Conservation (phyloP, 2,888 invertebrate genomes). For the Balanococcus diminutus region DNA sequence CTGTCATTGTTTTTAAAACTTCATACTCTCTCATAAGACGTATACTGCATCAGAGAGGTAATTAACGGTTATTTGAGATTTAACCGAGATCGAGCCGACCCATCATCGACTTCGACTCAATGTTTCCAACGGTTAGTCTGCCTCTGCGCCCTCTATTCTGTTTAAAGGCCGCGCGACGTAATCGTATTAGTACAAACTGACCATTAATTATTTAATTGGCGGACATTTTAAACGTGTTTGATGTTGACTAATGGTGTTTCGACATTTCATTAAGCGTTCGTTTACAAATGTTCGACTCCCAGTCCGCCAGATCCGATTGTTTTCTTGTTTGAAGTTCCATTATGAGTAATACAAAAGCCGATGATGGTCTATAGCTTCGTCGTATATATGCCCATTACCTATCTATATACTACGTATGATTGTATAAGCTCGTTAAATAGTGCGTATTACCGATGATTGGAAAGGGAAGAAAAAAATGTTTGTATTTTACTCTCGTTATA, state of each 20-base stretch:
- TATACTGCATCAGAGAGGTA: background rate
- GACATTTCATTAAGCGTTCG: slow-evolving; percentile 30
- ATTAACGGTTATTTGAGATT: background rate
- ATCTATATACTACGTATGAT: too few species aligned
- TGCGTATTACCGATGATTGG: background rate
- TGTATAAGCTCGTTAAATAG: background rate
- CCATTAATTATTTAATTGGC: slow-evolving; percentile 37
- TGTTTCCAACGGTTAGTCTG: too few species aligned
- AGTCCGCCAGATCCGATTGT: too few species aligned
- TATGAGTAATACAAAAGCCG: background rate
- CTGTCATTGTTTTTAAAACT: background rate
- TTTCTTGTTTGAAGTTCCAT: slow-evolving; percentile 30
- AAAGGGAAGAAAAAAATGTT: background rate
- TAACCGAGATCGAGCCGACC: background rate
- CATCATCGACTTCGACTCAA: too few species aligned
- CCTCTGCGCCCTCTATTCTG: too few species aligned
- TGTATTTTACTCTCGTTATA: too few species aligned
- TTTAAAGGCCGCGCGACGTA: background rate
- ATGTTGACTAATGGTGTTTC: slow-evolving; percentile 37
- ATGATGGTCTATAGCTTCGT: too few species aligned
- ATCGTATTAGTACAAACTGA: slow-evolving; percentile 28
- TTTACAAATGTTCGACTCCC: slow-evolving; percentile 18
- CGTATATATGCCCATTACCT: too few species aligned
- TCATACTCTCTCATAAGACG: background rate
- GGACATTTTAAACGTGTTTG: background rate